Percentiles rank a stretch among this genome's conserved stretches.
phyloP scores from a whole-genome alignment of 2,113 vertebrate genomes.

The Platichthys flesus region DNA sequence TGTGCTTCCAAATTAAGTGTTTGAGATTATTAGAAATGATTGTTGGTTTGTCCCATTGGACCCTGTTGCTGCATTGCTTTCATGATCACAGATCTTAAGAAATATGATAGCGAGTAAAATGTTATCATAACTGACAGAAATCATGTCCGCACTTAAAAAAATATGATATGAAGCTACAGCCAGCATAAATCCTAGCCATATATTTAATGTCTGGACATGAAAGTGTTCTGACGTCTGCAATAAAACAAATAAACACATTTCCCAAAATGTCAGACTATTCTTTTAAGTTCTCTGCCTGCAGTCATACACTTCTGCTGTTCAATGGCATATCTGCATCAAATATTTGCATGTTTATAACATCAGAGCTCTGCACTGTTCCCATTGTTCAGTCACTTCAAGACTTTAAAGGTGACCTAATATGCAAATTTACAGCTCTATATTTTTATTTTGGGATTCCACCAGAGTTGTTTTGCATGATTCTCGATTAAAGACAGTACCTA shows the following conservation, averaged over 20 bases:
- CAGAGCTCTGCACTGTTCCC: background rate
- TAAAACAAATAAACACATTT: background rate
- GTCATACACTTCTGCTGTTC: background rate
- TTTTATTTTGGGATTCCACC: background rate
- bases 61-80: background rate
- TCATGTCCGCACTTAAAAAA: background rate
- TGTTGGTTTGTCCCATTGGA: background rate
- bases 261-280: background rate
- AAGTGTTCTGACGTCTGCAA: too few relatives aligned
- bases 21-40: too few relatives aligned
- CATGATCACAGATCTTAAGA: background rate
- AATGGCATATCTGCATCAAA: background rate
- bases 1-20: too few relatives aligned
- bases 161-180: background rate
- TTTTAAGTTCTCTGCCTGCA: background rate
- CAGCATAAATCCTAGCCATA: background rate
- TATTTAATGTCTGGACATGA: background rate
- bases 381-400: background rate
- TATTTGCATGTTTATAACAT: background rate
- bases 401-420: constrained; percentile 1
- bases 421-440: background rate
- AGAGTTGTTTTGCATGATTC: background rate
- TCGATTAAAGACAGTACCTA: background rate
- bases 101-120: background rate
- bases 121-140: background rate